phyloP scores from a whole-genome alignment of 2,113 vertebrate genomes.

The Danio rerio region GRCz12tu NC_133177.1:46754001-46754500 shows the following conservation, averaged over 20 bases:
- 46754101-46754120: not conserved
- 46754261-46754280: constrained; percentile 95
- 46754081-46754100: not conserved
- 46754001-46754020: no score
- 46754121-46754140: not conserved
- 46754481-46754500: constrained; percentile 94
- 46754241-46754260: constrained; percentile 96
- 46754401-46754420: no score
- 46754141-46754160: not conserved
- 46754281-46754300: constrained; percentile 96
- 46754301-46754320: constrained; percentile 97
- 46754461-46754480: constrained; percentile 98
- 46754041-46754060: no score
- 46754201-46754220: not conserved
- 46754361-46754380: constrained; percentile 96
- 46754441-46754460: constrained; percentile 16
- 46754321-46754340: constrained; percentile 95
- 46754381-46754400: constrained; percentile 80
- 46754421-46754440: no score
- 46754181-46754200: not conserved
- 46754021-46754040: no score
- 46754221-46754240: constrained; percentile 79
- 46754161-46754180: no score
- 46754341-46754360: constrained; percentile 89
- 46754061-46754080: no score